Evolutionary conservation across 1,140 invertebrate genomes (phyloP).

Genomic region (Leptopilina clavipes): DNA sequence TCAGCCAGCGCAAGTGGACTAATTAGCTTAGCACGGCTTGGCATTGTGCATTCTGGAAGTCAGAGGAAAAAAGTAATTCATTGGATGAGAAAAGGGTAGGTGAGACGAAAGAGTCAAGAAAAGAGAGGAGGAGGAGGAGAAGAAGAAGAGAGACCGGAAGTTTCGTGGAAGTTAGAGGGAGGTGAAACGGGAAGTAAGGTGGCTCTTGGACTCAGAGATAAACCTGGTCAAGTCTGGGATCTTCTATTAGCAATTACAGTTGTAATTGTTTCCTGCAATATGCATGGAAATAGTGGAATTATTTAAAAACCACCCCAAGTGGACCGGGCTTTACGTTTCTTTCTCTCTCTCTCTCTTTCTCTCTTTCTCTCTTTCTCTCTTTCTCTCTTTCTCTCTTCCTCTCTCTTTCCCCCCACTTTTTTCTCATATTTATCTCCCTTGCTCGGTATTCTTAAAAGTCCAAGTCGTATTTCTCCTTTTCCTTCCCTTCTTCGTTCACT

Average conservation of each 20-base stretch:
- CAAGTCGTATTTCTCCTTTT: slow-evolving; percentile 49
- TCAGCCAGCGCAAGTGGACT: neutral
- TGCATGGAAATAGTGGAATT: slow-evolving; percentile 75
- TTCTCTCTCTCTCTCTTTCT: slow-evolving; percentile 46
- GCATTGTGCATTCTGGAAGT: slow-evolving; percentile 34
- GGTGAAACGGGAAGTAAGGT: slow-evolving; percentile 52
- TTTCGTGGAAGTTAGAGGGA: slow-evolving; percentile 45
- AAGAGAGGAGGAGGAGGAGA: neutral
- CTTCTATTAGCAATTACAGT: slow-evolving; percentile 76
- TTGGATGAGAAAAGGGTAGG: slow-evolving; percentile 41
- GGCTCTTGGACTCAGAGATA: slow-evolving; percentile 68
- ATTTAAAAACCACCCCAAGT: slow-evolving; percentile 73
- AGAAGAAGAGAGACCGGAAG: slow-evolving; percentile 37
- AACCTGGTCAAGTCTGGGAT: slow-evolving; percentile 73
- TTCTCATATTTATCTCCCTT: slow-evolving; percentile 48
- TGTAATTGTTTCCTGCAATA: slow-evolving; percentile 76
- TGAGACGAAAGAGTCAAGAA: slow-evolving; percentile 32
- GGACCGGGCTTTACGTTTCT: slow-evolving; percentile 41
- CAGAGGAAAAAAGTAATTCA: neutral
- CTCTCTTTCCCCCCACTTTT: too few relatives aligned
- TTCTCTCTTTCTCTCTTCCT: slow-evolving; percentile 38
- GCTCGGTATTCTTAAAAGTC: slow-evolving; percentile 49
- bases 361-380: slow-evolving; percentile 35
- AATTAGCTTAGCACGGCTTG: slow-evolving; percentile 49
- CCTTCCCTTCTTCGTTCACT: slow-evolving; percentile 35